These are phyloP conservation scores for Guaruba guarouba DNA, from an alignment of 2,113 vertebrate species.

Conservation along the genomic window DNA sequence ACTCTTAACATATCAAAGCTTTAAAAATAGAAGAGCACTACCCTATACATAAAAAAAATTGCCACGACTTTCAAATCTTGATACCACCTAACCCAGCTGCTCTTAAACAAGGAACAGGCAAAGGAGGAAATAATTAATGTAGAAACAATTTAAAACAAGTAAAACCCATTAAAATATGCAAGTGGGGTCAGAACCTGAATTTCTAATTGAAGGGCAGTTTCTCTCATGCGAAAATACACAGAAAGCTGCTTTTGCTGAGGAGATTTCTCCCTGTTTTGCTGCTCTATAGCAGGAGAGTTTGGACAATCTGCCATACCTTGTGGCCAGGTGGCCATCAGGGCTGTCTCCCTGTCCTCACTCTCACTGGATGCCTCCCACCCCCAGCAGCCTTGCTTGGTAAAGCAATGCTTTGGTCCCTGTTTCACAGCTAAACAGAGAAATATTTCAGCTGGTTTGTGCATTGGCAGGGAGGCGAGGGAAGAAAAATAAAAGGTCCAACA, in stretches of 20 bases:
- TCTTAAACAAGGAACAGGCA: neutral
- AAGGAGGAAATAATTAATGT: neutral
- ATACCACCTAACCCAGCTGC: neutral
- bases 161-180: neutral
- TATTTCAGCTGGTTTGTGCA: neutral
- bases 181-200: neutral
- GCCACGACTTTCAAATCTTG: neutral
- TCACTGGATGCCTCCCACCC: neutral
- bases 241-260: neutral
- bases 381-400: fast-evolving
- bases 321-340: neutral
- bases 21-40: constrained; percentile 81
- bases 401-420: too few species aligned
- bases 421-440: neutral
- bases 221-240: neutral
- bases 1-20: constrained; percentile 68
- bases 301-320: neutral
- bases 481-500: neutral
- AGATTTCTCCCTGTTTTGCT: neutral
- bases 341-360: neutral
- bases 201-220: neutral
- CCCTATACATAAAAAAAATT: constrained; percentile 64
- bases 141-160: neutral
- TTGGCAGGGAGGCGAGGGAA: neutral
- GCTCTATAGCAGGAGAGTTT: neutral